Percentiles rank a stretch among this genome's conserved stretches.
phyloP scores from a whole-genome alignment of 2,797 vertebrate genomes.

The Echeneis naucrates region DNA sequence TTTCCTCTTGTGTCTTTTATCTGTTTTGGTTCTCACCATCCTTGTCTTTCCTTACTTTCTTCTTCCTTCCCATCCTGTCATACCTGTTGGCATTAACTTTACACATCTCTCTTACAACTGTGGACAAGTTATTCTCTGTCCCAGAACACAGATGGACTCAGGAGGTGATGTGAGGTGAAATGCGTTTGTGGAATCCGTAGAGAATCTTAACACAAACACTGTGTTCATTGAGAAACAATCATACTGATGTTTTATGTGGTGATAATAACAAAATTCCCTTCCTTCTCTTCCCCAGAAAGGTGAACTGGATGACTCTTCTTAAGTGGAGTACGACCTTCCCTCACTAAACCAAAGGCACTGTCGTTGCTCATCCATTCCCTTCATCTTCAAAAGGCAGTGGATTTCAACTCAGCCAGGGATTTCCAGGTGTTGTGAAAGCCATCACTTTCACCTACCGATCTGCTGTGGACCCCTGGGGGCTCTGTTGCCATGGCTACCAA shows the following conservation, averaged over 20 bases:
- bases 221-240: conserved; percentile 43
- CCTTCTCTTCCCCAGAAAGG: conserved; percentile 58
- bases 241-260: conserved; percentile 32
- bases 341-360: conserved; percentile 31
- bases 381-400: conserved; percentile 33
- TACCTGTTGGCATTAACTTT: conserved; percentile 56
- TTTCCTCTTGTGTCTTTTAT: conserved; percentile 60
- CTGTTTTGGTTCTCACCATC: conserved; percentile 54
- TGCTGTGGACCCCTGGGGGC: conserved; percentile 69
- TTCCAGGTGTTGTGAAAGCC: conserved; percentile 54
- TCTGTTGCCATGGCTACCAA: conserved; percentile 89
- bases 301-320: conserved; percentile 49
- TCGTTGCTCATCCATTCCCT: conserved; percentile 28
- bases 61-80: conserved; percentile 53
- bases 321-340: conserved; percentile 46
- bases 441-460: conserved; percentile 42
- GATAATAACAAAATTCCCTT: conserved; percentile 43
- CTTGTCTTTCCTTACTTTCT: conserved; percentile 53
- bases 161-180: conserved; percentile 67
- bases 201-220: conserved; percentile 24
- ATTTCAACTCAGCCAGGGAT: conserved; percentile 44
- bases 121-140: conserved; percentile 42
- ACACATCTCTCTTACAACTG: conserved; percentile 46
- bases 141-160: conserved; percentile 34
- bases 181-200: conserved; percentile 39